These are phyloP conservation scores for Ptilorrhoa leucosticta DNA, from an alignment of 2,113 vertebrate species.

Conservation along the genomic window DNA sequence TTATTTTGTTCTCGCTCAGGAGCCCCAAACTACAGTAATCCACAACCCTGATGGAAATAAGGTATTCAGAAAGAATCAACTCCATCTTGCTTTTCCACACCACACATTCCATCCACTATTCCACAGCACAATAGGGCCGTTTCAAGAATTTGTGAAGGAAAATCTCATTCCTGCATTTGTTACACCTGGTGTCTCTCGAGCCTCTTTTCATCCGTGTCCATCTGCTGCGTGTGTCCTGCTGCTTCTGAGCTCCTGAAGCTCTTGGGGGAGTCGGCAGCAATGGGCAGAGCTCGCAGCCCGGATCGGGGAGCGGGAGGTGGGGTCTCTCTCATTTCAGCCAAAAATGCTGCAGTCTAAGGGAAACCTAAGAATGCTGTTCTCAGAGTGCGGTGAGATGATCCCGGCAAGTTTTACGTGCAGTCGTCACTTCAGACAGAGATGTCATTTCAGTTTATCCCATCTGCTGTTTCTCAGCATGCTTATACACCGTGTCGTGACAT, in stretches of 20 bases:
- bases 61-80: slow-evolving; percentile 82
- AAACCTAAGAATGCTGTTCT: not conserved
- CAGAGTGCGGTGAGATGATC: not conserved
- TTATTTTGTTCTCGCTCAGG: slow-evolving; percentile 87
- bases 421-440: slow-evolving; percentile 6
- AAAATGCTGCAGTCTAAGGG: not conserved
- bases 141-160: not conserved
- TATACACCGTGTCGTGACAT: not conserved
- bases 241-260: not conserved
- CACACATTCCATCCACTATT: slow-evolving; percentile 54
- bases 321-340: not conserved
- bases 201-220: not conserved
- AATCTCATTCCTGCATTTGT: not conserved
- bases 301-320: not conserved
- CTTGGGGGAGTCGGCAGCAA: not conserved
- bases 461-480: slow-evolving; percentile 7
- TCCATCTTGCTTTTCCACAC: slow-evolving; percentile 65
- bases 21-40: slow-evolving; percentile 98
- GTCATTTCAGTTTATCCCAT: not conserved
- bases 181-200: not conserved
- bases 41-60: slow-evolving; percentile 99
- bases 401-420: not conserved
- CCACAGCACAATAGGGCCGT: slow-evolving; percentile 1
- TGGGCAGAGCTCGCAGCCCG: not conserved
- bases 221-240: not conserved